phyloP scores from a whole-genome alignment of 2,113 vertebrate genomes.

The Anguilla rostrata region DNA sequence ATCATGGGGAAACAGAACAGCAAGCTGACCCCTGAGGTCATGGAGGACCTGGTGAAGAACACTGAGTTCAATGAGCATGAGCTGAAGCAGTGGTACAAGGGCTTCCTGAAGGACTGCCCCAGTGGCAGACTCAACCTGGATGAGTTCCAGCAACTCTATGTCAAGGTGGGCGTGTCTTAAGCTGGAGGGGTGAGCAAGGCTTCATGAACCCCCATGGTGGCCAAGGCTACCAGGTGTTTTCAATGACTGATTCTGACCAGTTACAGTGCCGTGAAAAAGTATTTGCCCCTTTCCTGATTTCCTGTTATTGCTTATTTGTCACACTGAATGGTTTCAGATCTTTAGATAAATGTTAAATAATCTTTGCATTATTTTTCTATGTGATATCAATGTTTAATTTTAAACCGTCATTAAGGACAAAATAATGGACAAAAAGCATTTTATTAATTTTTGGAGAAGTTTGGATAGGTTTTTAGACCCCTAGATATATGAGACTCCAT shows the following conservation, averaged over 20 bases:
- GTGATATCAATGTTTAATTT: no score
- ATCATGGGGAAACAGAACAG: constrained; percentile 99
- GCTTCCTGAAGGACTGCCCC: constrained; percentile 78
- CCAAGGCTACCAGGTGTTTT: neutral
- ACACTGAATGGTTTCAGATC: no score
- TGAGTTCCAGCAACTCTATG: constrained; percentile 77
- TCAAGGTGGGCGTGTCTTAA: constrained; percentile 60
- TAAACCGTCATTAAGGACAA: no score
- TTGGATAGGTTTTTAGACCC: no score
- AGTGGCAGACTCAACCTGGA: constrained; percentile 75
- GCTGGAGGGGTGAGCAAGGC: neutral
- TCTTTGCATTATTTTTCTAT: no score
- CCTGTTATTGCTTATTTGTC: no score
- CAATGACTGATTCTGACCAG: neutral
- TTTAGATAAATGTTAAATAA: no score
- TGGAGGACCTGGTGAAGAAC: constrained; percentile 99
- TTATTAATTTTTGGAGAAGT: no score
- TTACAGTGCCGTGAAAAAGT: neutral
- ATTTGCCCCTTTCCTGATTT: no score
- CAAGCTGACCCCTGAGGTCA: constrained; percentile 98
- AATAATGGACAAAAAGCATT: no score
- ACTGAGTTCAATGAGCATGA: constrained; percentile 79
- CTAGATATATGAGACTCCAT: no score
- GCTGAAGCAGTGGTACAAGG: constrained; percentile 79
- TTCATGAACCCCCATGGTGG: neutral